A percentile compares a stretch with the other conserved stretches of the same genome.
Conservation (phyloP, 2,113 vertebrate genomes). For the Aphyosemion australe region DNA sequence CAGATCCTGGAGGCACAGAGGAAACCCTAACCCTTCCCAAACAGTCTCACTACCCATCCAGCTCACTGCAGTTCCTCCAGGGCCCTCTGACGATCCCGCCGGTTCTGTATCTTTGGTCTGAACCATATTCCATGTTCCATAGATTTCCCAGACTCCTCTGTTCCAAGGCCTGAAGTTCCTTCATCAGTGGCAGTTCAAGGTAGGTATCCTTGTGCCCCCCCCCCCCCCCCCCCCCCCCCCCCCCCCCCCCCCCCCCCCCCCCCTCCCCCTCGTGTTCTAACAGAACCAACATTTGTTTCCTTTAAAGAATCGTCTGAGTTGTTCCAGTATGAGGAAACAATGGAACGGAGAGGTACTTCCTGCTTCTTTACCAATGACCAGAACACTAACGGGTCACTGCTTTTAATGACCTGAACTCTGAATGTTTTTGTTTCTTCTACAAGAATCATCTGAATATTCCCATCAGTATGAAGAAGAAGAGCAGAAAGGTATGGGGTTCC, state of each 20-base stretch:
- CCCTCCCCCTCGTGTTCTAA: too few relatives aligned
- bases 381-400: neutral
- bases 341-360: conserved; percentile 70
- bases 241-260: too few relatives aligned
- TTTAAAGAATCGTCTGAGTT: conserved; percentile 75
- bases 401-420: neutral
- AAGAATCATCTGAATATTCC: conserved; percentile 54
- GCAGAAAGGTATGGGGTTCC: conserved; percentile 55
- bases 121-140: conserved; percentile 53
- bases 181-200: conserved; percentile 82
- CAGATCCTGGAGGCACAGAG: too few relatives aligned
- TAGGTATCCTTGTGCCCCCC: too few relatives aligned
- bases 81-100: too few relatives aligned
- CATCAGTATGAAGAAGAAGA: conserved; percentile 58
- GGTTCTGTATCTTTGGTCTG: neutral
- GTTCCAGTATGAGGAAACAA: conserved; percentile 75
- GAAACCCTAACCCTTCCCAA: too few relatives aligned
- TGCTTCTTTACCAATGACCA: neutral
- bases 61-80: too few relatives aligned
- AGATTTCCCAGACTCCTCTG: conserved; percentile 94
- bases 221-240: too few relatives aligned
- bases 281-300: conserved; percentile 16
- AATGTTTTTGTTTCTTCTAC: neutral
- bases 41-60: too few relatives aligned
- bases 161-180: conserved; percentile 84